These are phyloP conservation scores for Hydrolagus affinis DNA, from an alignment of 2,113 vertebrate genomes.

Conservation along the genomic window DNA sequence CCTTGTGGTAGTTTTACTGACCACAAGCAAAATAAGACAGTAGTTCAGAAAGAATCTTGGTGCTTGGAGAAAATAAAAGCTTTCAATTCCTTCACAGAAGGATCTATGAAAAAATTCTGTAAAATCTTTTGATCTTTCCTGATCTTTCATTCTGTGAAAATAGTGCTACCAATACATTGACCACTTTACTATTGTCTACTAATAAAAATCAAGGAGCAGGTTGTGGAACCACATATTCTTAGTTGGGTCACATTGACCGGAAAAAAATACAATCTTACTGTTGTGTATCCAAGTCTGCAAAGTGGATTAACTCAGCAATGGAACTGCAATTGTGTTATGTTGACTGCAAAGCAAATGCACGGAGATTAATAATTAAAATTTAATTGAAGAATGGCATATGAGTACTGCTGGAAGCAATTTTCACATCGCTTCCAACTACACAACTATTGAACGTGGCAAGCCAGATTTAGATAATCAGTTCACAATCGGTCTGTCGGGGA, in stretches of 20 bases:
- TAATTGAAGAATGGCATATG: background rate
- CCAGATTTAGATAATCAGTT: too few species aligned
- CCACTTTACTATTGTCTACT: background rate
- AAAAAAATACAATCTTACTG: background rate
- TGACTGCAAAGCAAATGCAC: background rate
- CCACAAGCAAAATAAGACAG: background rate
- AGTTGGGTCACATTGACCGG: conserved; percentile 1
- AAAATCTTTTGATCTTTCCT: background rate
- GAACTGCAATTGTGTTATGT: background rate
- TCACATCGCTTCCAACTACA: too few species aligned
- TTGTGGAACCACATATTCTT: background rate
- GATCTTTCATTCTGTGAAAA: background rate
- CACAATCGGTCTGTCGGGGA: too few species aligned
- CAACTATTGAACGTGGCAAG: too few species aligned
- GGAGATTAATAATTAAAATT: background rate
- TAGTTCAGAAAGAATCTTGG: background rate
- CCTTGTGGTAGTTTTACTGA: background rate
- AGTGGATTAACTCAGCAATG: background rate
- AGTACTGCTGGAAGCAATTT: too few species aligned
- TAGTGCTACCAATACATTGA: background rate
- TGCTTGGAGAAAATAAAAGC: background rate
- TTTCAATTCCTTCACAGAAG: background rate
- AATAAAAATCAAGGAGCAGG: background rate
- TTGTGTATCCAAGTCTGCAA: too few species aligned
- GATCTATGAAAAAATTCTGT: background rate